phyloP scores from a whole-genome alignment of 1,140 invertebrate species.

The Zaprionus davidi region DNA sequence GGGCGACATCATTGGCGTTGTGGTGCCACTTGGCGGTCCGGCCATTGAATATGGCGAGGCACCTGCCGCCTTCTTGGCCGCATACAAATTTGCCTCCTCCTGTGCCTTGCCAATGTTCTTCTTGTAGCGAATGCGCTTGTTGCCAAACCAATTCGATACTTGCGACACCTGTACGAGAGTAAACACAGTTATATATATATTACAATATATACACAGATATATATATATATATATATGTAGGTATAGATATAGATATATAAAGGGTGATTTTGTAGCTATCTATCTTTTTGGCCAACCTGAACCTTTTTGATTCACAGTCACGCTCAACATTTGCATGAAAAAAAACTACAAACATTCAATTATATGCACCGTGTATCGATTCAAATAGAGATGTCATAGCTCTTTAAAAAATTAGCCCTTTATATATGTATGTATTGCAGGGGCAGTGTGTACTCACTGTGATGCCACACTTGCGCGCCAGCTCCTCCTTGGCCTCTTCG shows the following conservation, averaged over 20 bases:
- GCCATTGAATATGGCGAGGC: conserved; percentile 96
- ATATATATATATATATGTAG: background rate
- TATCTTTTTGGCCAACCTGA: too few species aligned
- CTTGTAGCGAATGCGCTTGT: conserved; percentile 99
- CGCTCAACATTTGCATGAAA: too few species aligned
- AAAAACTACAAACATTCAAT: too few species aligned
- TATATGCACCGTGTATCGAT: too few species aligned
- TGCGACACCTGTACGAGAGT: conserved; percentile 84
- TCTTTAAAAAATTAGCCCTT: too few species aligned
- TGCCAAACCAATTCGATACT: conserved; percentile 99
- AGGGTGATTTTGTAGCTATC: too few species aligned
- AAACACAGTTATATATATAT: background rate
- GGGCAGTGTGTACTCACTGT: conserved; percentile 90
- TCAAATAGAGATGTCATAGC: too few species aligned
- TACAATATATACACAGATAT: background rate
- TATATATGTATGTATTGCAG: too few species aligned
- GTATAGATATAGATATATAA: too few species aligned
- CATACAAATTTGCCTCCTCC: conserved; percentile 99
- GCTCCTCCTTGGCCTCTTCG: conserved; percentile 99
- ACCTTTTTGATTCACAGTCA: too few species aligned
- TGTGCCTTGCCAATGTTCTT: conserved; percentile 99
- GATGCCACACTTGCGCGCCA: conserved; percentile 99
- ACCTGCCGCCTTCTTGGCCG: conserved; percentile 99
- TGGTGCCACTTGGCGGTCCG: conserved; percentile 92
- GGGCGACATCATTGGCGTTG: conserved; percentile 96